Evolutionary conservation across 2,888 invertebrate genomes (phyloP).

Genomic region (Caenorhabditis drosophilae): DNA sequence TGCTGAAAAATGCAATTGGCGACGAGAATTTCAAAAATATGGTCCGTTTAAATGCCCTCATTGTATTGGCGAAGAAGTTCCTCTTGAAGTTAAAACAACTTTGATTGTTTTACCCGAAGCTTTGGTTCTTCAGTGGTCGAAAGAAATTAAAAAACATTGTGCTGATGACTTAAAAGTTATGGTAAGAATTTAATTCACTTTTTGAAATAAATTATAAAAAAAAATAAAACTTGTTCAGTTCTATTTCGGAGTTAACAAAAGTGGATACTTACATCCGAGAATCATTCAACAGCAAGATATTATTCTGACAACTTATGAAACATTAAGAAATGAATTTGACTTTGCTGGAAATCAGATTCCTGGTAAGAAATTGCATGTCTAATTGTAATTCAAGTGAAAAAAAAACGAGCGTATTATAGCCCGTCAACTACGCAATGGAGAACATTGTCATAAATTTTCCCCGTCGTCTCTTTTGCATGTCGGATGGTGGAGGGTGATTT

Average conservation of each 20-base stretch:
- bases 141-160: slow-evolving; percentile 73
- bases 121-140: slow-evolving; percentile 79
- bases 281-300: slow-evolving; percentile 77
- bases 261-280: slow-evolving; percentile 55
- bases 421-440: neutral
- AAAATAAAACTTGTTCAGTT: slow-evolving; percentile 35
- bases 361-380: neutral
- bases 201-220: neutral
- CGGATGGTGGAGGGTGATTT: slow-evolving; percentile 79
- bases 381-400: no score
- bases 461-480: slow-evolving; percentile 78
- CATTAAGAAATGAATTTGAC: slow-evolving; percentile 76
- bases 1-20: slow-evolving; percentile 9
- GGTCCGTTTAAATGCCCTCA: slow-evolving; percentile 15
- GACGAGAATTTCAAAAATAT: neutral
- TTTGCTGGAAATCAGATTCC: slow-evolving; percentile 75
- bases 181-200: slow-evolving; percentile 19
- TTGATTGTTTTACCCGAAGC: slow-evolving; percentile 79
- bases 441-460: neutral
- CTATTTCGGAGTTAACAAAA: slow-evolving; percentile 41
- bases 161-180: slow-evolving; percentile 51
- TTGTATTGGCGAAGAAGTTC: slow-evolving; percentile 3
- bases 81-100: slow-evolving; percentile 70
- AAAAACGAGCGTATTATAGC: neutral
- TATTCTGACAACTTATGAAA: slow-evolving; percentile 79